Evolutionary conservation across 2,113 vertebrate species (phyloP), one percentile per base, ranked within the genome.

Genomic region (Scolopax mira): DNA sequence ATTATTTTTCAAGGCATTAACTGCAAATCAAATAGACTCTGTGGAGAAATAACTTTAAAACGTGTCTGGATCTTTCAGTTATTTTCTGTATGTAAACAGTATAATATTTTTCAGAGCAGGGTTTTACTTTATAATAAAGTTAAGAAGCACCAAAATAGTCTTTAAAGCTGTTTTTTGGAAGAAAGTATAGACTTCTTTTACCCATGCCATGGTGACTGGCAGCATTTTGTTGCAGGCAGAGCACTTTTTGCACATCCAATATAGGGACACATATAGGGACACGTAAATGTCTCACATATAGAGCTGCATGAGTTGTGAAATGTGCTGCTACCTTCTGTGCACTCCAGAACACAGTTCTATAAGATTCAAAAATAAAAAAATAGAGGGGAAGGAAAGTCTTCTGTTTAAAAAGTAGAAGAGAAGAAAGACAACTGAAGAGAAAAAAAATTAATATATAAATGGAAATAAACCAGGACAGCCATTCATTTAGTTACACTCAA

Each of bases 1-100:
- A 69, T 71, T 73, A n/a, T 78, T 77, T 97, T 66, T 93, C 73
- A 61, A 85, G 27, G 10, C 6, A 57, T 33, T 60, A 67, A 52
- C 46, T 86, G 60, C 77, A 58, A 55, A 39, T 61, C 51, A 88
- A 66, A 70, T 46, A 70, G 35, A 37, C 49, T 83, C 22, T 13
- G 46, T 67, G 64, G 74, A 88, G 70, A 91, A 92, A 78, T 90
- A 95, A 84, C 79, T 85, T 90, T 58, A 90, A 86, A 90, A 71
- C 9, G 16, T 46, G 66, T 35, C 14, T 82, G 44, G 41, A 55
- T 71, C 44, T 91, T 90, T 55, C 31, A 31, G 13, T 37, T 33
- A 0, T 8, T 60, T 57, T 81, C 25, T 31, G 3, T 44, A 31
- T 49, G 25, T 48, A 54, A 58, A 39, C 16, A 19, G 4, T 41